Conservation (phyloP, 1,140 invertebrate genomes). For the Drosophila willistoni region DNA sequence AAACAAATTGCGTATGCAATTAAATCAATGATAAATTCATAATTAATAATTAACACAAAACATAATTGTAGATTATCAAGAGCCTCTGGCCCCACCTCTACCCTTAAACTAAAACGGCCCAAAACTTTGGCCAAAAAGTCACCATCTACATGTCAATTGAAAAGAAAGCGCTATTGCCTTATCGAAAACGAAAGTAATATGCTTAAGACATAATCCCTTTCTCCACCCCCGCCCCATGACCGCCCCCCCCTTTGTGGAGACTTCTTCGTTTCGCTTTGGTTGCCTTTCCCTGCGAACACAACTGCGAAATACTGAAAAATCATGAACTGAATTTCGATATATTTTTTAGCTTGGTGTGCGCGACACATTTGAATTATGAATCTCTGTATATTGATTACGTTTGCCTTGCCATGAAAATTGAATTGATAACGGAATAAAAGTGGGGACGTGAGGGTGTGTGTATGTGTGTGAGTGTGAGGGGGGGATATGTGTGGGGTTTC, state of each 20-base stretch:
- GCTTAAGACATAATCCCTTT: constrained; percentile 13
- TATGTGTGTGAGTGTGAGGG: constrained; percentile 15
- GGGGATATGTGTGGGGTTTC: background rate
- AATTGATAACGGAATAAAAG: constrained; percentile 49
- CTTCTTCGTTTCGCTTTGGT: background rate
- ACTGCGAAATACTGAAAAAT: constrained; percentile 16
- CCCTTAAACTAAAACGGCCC: background rate
- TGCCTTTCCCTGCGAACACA: constrained; percentile 9
- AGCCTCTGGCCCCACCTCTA: background rate
- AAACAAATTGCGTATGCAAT: constrained; percentile 50
- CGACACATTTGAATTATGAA: constrained; percentile 64
- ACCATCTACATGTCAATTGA: constrained; percentile 44
- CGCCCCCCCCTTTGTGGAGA: background rate
- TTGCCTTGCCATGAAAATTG: constrained; percentile 52
- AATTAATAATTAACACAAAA: constrained; percentile 61
- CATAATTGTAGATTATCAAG: constrained; percentile 9
- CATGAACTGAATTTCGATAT: constrained; percentile 65
- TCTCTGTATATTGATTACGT: constrained; percentile 69
- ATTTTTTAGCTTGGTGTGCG: constrained; percentile 26
- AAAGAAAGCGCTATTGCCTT: constrained; percentile 72
- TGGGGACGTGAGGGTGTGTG: no score
- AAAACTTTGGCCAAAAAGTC: constrained; percentile 16
- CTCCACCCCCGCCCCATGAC: background rate
- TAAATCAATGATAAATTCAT: constrained; percentile 32
- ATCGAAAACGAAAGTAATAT: constrained; percentile 75